Percentiles rank a stretch among this genome's conserved stretches.
phyloP scores from a whole-genome alignment of 2,797 vertebrate genomes.

The Agapornis canus region DNA sequence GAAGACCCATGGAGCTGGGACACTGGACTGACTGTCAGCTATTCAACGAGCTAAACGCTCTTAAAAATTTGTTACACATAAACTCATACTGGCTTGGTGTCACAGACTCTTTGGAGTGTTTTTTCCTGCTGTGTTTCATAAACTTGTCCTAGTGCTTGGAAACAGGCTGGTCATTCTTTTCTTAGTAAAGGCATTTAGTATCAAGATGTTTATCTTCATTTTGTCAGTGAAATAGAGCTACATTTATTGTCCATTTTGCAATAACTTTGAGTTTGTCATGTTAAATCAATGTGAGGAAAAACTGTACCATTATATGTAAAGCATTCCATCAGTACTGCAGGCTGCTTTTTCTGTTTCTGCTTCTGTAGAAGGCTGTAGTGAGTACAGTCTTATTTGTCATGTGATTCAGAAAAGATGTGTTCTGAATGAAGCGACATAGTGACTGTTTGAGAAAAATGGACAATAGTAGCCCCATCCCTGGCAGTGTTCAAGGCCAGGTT shows the following conservation, averaged over 20 bases:
- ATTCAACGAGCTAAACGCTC: not conserved
- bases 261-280: not conserved
- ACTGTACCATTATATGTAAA: not conserved
- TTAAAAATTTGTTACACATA: not conserved
- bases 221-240: not conserved
- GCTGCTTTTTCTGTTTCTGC: not conserved
- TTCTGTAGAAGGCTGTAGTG: not conserved
- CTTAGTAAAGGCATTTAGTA: not conserved
- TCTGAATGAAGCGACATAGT: not conserved
- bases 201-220: not conserved
- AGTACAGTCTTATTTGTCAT: not conserved
- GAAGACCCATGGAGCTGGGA: not conserved
- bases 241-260: not conserved
- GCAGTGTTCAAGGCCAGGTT: not conserved
- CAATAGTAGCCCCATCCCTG: not conserved
- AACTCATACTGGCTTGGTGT: not conserved
- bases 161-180: not conserved
- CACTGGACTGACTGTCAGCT: rapidly evolving
- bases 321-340: not conserved
- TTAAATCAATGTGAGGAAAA: not conserved
- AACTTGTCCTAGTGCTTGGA: not conserved
- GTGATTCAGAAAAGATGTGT: not conserved
- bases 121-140: not conserved
- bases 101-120: not conserved
- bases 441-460: not conserved